These are phyloP conservation scores for Poecilus cupreus DNA, from an alignment of 2,888 invertebrate genomes.

Conservation along the genomic window DNA sequence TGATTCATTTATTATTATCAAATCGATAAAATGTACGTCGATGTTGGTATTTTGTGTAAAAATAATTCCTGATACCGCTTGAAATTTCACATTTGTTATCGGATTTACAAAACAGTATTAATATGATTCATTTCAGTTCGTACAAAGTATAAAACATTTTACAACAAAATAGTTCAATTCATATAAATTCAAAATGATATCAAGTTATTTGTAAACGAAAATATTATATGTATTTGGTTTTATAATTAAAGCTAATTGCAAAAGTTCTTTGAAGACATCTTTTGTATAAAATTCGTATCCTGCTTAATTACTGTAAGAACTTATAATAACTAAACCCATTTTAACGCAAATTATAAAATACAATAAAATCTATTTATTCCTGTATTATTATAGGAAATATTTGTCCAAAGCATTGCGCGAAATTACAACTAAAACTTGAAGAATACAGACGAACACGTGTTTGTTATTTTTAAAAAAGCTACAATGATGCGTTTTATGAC, in stretches of 20 bases:
- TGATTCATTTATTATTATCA: conserved; percentile 36
- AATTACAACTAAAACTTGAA: neutral
- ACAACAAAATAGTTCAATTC: neutral
- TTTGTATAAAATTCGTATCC: conserved; percentile 35
- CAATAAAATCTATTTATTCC: conserved; percentile 18
- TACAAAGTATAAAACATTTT: neutral
- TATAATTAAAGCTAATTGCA: conserved; percentile 21
- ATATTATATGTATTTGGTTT: conserved; percentile 21
- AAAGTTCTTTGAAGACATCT: neutral
- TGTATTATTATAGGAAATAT: neutral
- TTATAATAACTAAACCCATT: conserved; percentile 23
- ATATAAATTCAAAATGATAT: neutral
- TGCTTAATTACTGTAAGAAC: conserved; percentile 24
- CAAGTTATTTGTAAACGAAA: conserved; percentile 15
- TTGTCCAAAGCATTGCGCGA: neutral
- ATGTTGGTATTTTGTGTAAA: neutral
- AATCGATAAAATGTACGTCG: neutral
- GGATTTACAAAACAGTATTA: conserved; percentile 19
- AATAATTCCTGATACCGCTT: conserved; percentile 21
- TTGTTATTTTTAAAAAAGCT: too few species aligned
- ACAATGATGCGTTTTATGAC: too few species aligned
- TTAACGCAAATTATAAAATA: conserved; percentile 26
- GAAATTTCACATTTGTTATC: neutral
- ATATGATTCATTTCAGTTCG: neutral
- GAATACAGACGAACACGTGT: too few species aligned